phyloP scores from a whole-genome alignment of 2,888 invertebrate genomes.

The Uropetala carovei region DNA sequence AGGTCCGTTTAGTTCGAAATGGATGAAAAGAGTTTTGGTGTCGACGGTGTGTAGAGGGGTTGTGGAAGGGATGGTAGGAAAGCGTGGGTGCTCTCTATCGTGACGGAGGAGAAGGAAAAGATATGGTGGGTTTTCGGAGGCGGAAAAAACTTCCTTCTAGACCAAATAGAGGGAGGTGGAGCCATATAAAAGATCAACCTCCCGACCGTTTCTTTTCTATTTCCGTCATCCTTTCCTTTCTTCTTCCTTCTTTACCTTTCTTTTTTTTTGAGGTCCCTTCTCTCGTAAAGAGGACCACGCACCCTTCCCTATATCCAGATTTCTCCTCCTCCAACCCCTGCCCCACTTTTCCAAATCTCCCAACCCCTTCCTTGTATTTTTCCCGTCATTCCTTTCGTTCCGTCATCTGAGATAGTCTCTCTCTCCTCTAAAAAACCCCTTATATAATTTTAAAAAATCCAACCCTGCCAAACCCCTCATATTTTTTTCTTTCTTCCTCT shows the following conservation, averaged over 20 bases:
- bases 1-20: neutral
- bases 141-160: neutral
- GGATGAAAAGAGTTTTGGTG: neutral
- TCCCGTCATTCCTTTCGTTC: neutral
- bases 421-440: neutral
- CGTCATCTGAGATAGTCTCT: neutral
- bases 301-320: neutral
- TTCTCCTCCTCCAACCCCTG: neutral
- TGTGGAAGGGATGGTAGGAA: neutral
- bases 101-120: neutral
- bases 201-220: slow-evolving; percentile 3
- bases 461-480: neutral
- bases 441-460: slow-evolving; percentile 5
- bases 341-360: neutral
- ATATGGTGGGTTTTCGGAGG: neutral
- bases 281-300: neutral
- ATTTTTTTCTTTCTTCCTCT: neutral
- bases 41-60: neutral
- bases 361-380: neutral
- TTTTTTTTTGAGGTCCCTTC: neutral
- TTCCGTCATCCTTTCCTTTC: neutral
- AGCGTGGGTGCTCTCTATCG: neutral
- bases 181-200: slow-evolving; percentile 17
- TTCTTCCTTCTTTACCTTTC: neutral
- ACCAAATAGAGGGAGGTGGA: slow-evolving; percentile 8